Evolutionary conservation across 2,888 invertebrate species (phyloP), one percentile per base, ranked within the genome.

Genomic region (Nomada goodeniana): DNA sequence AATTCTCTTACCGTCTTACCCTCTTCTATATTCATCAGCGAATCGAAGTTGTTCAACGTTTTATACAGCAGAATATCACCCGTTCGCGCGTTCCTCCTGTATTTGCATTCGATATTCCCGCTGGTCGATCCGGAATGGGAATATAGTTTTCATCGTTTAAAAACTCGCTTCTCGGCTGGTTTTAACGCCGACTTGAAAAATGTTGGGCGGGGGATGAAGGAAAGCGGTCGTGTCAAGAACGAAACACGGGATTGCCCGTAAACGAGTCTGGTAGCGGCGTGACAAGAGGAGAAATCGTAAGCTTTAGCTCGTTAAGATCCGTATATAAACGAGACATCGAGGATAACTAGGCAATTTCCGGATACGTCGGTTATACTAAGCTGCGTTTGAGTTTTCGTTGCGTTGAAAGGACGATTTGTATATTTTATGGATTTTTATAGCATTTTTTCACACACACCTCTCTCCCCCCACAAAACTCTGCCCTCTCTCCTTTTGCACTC

Each of bases 321-420:
- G 81, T 83, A 88, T 88, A 88, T 88, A 88, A 88, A 76, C 71
- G 67, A 77, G 80, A 82, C 81, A 86, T 80, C 85, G 82, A 80
- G 83, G 86, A 85, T 88, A 88, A 88, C 86, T 85, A 88, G 85
- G 85, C 86, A 88, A 88, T 88, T 88, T 86, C 82, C 85, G 85
- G 76, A 59, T 71, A 67, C 59, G 77, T 81, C 26, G 26, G 57
- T 9, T 76, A 52, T 53, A 68, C 55, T 80, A 71, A 68, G 18
- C 20, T 70, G 55, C 23, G 83, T 68, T 74, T 44, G 69, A 65
- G 72, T 76, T 86, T 76, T 18, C 71, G 69, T 57, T 36, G 44
- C 55, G 57, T 42, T 53, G 57, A 57, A 67, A 55, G 47, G 67
- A 36, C 55, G 55, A 85, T 83, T 81, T 69, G 68, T 76, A 83